Percentiles rank a stretch among this genome's conserved stretches.
Evolutionary conservation across 30 jellyfish, hydroid and myxozoan species (phyloP).

Genomic region (Turritopsis dohrnii): DNA sequence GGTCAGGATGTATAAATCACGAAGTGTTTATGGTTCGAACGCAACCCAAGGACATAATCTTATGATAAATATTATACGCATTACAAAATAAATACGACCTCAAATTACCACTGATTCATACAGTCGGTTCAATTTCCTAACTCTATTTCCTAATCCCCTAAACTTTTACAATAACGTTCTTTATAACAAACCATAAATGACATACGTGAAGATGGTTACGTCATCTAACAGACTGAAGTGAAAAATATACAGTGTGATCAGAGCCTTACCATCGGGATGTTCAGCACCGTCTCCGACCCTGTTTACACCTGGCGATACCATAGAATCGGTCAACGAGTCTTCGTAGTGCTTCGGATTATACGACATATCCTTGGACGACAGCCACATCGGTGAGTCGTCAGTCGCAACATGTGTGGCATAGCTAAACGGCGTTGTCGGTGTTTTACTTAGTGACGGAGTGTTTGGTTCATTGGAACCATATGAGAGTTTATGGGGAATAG

Average conservation of each 20-base stretch:
- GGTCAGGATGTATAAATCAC: no score
- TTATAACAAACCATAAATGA: no score
- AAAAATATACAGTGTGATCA: neutral
- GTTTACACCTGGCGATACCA: slow-evolving; percentile 68
- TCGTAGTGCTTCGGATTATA: slow-evolving; percentile 86
- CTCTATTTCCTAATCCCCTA: no score
- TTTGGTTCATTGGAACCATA: slow-evolving; percentile 61
- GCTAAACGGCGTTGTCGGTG: slow-evolving; percentile 24
- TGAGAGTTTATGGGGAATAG: slow-evolving; percentile 43
- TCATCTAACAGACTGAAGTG: no score
- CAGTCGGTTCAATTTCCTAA: no score
- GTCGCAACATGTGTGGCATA: slow-evolving; percentile 28
- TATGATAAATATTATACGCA: no score
- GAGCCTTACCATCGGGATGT: slow-evolving; percentile 56
- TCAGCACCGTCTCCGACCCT: slow-evolving; percentile 95
- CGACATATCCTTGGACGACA: slow-evolving; percentile 9
- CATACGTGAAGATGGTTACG: no score
- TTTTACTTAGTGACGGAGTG: slow-evolving; percentile 21
- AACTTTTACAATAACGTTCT: no score
- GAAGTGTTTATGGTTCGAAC: no score
- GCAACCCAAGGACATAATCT: no score
- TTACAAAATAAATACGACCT: no score
- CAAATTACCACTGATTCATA: no score
- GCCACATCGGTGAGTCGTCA: slow-evolving; percentile 44
- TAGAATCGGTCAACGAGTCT: slow-evolving; percentile 38